Percentiles rank a stretch among this genome's conserved stretches.
phyloP scores from a whole-genome alignment of 2,888 invertebrate genomes.

The Halocaridina rubra region DNA sequence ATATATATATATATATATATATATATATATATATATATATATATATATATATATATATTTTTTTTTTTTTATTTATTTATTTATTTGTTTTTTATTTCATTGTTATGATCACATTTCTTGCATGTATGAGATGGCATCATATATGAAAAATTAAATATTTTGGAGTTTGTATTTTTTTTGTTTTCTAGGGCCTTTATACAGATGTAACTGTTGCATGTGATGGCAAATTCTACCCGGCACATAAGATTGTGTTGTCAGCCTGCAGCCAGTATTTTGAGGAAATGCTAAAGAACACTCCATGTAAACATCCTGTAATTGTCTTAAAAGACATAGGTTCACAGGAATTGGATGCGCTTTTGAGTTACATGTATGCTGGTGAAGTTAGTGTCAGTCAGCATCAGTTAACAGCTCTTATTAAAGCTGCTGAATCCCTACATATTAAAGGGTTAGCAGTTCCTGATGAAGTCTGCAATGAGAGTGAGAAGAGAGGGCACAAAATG shows the following conservation, averaged over 20 bases:
- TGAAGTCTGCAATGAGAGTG: neutral
- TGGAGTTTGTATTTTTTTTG: neutral
- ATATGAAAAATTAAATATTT: neutral
- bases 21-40: neutral
- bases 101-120: too few species aligned
- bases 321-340: neutral
- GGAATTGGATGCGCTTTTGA: conserved; percentile 13
- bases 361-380: conserved; percentile 27
- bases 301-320: conserved; percentile 23
- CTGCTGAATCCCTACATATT: conserved; percentile 12
- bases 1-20: neutral
- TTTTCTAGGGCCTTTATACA: conserved; percentile 10
- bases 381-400: conserved; percentile 19
- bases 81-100: neutral
- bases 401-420: conserved; percentile 9
- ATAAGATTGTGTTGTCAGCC: conserved; percentile 20
- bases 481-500: neutral
- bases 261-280: conserved; percentile 35
- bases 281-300: conserved; percentile 18
- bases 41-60: neutral
- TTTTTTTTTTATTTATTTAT: neutral
- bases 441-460: conserved; percentile 32
- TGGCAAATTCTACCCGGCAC: conserved; percentile 29
- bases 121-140: neutral
- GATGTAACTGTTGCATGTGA: conserved; percentile 38